Percentiles rank a stretch among this genome's conserved stretches.
Evolutionary conservation across 2,113 vertebrate species (phyloP).

Genomic region (Oophaga pumilio): DNA sequence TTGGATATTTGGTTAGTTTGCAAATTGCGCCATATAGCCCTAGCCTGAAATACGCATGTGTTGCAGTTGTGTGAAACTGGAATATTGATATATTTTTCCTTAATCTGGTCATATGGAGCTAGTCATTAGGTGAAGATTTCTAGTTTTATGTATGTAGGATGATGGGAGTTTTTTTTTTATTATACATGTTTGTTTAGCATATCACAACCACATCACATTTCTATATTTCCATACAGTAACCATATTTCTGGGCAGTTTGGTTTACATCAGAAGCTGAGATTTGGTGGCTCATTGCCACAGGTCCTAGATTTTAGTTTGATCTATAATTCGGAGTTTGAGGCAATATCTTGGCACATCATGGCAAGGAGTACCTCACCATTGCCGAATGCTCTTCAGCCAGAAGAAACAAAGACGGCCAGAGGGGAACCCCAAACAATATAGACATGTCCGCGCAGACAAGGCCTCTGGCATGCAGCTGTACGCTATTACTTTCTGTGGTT

Average conservation of each 20-base stretch:
- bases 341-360: background rate
- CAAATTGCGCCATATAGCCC: too few species aligned
- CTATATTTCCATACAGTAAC: background rate
- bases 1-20: too few species aligned
- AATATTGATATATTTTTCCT: too few species aligned
- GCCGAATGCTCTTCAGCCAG: slow-evolving; percentile 8
- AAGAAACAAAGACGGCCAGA: slow-evolving; percentile 1
- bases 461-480: slow-evolving; percentile 22
- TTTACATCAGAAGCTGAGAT: background rate
- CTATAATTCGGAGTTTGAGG: background rate
- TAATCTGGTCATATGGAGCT: too few species aligned
- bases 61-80: too few species aligned
- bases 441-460: slow-evolving; percentile 6
- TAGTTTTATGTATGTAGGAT: background rate
- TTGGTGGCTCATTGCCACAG: background rate
- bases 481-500: background rate
- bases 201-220: background rate
- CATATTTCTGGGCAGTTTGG: background rate
- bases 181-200: background rate
- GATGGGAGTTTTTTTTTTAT: background rate
- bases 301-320: background rate
- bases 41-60: too few species aligned
- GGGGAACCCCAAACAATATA: background rate
- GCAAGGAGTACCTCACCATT: background rate
- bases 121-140: background rate